These are phyloP conservation scores for Protobothrops mucrosquamatus DNA, from an alignment of 2,113 vertebrate genomes.

Conservation along the genomic window DNA sequence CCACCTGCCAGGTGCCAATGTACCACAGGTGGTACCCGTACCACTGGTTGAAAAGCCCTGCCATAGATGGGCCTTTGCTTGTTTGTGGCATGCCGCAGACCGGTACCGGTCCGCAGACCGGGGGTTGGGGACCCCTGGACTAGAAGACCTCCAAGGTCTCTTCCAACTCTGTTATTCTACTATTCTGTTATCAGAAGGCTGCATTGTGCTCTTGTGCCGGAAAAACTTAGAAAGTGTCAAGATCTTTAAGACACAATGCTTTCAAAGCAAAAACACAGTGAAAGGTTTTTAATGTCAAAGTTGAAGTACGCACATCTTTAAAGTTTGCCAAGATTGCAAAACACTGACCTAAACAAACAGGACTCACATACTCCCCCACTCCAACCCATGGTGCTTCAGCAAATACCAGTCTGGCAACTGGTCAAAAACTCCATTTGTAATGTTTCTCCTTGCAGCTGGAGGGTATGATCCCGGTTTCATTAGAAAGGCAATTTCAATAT, in stretches of 20 bases:
- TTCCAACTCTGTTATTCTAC: neutral
- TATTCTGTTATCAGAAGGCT: neutral
- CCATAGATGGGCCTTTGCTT: too few relatives aligned
- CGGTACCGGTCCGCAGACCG: rapidly evolving
- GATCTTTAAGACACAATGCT: neutral
- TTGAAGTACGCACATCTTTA: neutral
- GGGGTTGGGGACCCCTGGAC: neutral
- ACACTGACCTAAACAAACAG: neutral
- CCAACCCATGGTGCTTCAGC: neutral
- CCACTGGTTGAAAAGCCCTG: too few relatives aligned
- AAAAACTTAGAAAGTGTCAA: neutral
- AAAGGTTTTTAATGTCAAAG: neutral
- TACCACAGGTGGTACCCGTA: too few relatives aligned
- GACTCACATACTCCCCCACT: neutral
- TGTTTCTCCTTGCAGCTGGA: too few relatives aligned
- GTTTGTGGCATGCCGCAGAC: too few relatives aligned
- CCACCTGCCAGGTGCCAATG: too few relatives aligned
- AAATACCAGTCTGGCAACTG: neutral
- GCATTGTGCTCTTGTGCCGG: neutral
- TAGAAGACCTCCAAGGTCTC: neutral
- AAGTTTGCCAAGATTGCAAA: neutral
- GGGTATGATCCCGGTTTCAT: neutral
- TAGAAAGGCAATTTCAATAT: neutral
- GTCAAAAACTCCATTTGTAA: neutral
- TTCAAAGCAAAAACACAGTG: neutral